Evolutionary conservation across 2,113 vertebrate genomes (phyloP).

Genomic region (Chlorodrepanis virens): DNA sequence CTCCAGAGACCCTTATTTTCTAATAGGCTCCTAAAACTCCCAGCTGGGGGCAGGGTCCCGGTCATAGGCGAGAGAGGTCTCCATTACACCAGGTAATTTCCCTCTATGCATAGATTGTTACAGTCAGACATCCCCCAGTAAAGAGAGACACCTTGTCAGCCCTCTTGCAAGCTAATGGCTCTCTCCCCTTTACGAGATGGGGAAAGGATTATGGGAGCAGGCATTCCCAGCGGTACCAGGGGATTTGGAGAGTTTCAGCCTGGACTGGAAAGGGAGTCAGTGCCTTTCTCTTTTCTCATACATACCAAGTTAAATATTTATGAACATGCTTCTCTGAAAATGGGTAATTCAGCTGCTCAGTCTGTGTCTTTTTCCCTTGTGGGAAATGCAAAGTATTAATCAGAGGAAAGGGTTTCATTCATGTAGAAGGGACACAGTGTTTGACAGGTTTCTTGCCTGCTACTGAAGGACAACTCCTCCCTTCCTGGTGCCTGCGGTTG

Average conservation of each 20-base stretch:
- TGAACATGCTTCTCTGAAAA: not conserved
- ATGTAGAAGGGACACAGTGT: not conserved
- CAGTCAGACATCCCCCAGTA: not conserved
- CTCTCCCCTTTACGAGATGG: not conserved
- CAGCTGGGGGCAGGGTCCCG: not conserved
- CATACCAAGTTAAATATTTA: constrained; percentile 28
- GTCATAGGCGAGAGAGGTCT: not conserved
- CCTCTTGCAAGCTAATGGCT: not conserved
- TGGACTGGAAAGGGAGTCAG: not conserved
- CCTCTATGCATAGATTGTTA: not conserved
- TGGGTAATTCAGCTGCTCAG: not conserved
- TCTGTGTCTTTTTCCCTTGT: not conserved
- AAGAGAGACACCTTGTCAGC: not conserved
- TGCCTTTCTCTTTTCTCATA: constrained; percentile 5
- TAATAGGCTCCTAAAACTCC: not conserved
- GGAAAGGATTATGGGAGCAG: not conserved
- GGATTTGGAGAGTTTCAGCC: not conserved
- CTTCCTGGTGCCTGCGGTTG: not conserved
- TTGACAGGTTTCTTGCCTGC: constrained; percentile 20
- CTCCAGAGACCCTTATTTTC: not conserved
- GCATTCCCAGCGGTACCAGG: not conserved
- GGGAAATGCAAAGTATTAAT: constrained; percentile 21
- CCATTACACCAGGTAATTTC: not conserved
- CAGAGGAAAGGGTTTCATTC: constrained; percentile 19
- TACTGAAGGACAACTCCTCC: constrained; percentile 29